Evolutionary conservation across 2,888 invertebrate species (phyloP).

Genomic region (Trachelus troglodyta): DNA sequence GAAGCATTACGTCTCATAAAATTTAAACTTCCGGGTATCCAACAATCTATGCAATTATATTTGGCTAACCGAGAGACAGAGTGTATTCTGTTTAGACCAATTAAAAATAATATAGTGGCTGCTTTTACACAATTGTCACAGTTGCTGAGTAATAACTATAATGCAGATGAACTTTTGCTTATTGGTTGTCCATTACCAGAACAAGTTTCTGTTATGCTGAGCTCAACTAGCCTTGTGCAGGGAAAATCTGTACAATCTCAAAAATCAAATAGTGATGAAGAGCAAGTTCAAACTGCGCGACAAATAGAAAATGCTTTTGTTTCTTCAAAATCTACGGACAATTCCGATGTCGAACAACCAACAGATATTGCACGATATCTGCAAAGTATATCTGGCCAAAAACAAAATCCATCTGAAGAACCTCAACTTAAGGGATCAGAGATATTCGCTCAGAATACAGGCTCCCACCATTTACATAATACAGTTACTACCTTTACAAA

Average conservation of each 20-base stretch:
- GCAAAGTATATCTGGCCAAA: not conserved
- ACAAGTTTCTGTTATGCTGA: constrained; percentile 89
- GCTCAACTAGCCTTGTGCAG: constrained; percentile 76
- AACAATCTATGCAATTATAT: constrained; percentile 93
- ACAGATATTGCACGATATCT: not conserved
- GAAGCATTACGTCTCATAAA: constrained; percentile 85
- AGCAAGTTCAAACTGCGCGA: not conserved
- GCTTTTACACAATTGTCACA: constrained; percentile 88
- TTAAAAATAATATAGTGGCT: constrained; percentile 91
- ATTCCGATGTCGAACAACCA: not conserved
- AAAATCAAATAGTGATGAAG: not conserved
- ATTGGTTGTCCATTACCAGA: constrained; percentile 94
- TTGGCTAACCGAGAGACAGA: constrained; percentile 97
- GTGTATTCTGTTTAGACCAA: constrained; percentile 94
- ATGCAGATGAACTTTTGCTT: constrained; percentile 83
- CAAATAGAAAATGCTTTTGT: not conserved
- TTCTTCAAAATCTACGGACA: not conserved
- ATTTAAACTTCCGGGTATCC: constrained; percentile 81
- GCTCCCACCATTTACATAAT: not conserved
- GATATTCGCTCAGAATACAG: not conserved
- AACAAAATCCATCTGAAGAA: not conserved
- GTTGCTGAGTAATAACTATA: constrained; percentile 80
- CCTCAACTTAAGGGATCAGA: not conserved
- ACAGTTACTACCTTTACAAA: not conserved
- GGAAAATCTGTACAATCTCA: constrained; percentile 28